Base-by-base conservation (phyloP, 2,888 invertebrate genomes). In the Scaptodrosophila latifasciaeformis region DNA sequence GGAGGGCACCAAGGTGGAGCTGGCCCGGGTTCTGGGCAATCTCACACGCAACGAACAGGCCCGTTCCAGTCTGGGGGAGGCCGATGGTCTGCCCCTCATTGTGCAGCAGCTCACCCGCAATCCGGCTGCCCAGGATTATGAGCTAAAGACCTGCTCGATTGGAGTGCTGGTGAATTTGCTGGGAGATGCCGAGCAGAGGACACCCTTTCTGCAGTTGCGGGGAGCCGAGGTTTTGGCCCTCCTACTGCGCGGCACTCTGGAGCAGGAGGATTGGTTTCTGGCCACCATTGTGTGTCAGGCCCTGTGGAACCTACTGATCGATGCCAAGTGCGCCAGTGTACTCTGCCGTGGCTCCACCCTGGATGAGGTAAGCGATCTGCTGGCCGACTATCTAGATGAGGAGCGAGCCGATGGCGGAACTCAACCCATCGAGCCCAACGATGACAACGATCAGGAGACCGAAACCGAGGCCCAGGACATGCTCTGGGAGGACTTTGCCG, bases 91-190 rank as follows among this genome's bases (percentile, higher is more conserved):
- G 24, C 86, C 88, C 39, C 81, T 87, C 19, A 87, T 92, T 2
- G 88, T 90, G 13, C 18, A 78, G 51, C 72, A 77, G 12, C 54
- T 83, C 18, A 77, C 81, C 0, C 62, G 66, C 1, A 74, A 69
- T 47, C 49, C 62, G 0, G 56, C 54, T 15, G 65, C 62, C 1
- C 88, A 89, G 10, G 91, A 92, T 51, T 87, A 89, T 43, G 91
- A 91, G 67, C 88, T 94, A 12, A 89, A 94, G 0, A 92, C 92
- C 81, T 92, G 94, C 4, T 91, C 93, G 1, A 92, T 93, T 52
- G 95, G 95, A 1, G 93, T 95, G 31, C 88, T 95, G 45, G 94
- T 95, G 15, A 95, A 95, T 88, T 89, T 95, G 71, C 90, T 90
- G 82, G 89, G 90, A 9, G 90, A 89, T 62, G 87, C 87, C 65